Evolutionary conservation across 1,140 invertebrate species (phyloP).

Genomic region (Drosophila aff.): DNA sequence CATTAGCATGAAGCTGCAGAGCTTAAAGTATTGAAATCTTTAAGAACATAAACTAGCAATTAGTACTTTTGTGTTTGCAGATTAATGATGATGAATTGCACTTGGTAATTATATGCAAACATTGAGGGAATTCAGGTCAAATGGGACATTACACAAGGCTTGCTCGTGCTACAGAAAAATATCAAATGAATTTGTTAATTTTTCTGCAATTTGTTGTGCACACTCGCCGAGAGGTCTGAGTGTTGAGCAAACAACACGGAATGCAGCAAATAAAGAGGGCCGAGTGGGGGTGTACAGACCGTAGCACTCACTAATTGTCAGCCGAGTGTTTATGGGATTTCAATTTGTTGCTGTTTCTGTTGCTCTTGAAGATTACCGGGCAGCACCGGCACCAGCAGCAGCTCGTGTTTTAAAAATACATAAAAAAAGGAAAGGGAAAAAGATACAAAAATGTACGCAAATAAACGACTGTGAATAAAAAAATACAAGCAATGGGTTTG

Average conservation of each 20-base stretch:
- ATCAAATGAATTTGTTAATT: conserved; percentile 51
- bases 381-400: background rate
- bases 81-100: conserved; percentile 31
- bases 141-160: conserved; percentile 2
- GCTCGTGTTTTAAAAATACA: conserved; percentile 73
- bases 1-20: background rate
- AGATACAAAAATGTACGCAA: conserved; percentile 50
- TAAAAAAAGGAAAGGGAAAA: conserved; percentile 30
- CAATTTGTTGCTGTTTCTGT: conserved; percentile 59
- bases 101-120: conserved; percentile 33
- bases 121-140: conserved; percentile 32
- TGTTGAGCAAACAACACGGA: conserved; percentile 57
- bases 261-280: conserved; percentile 49
- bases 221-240: conserved; percentile 16
- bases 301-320: conserved; percentile 74
- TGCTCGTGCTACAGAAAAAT: conserved; percentile 18
- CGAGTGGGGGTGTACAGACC: conserved; percentile 33
- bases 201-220: conserved; percentile 43
- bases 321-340: conserved; percentile 69
- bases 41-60: conserved; percentile 7
- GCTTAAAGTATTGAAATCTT: background rate
- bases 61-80: conserved; percentile 22
- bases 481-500: conserved; percentile 41
- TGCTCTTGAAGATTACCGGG: conserved; percentile 19
- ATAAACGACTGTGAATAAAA: conserved; percentile 34